Conservation (phyloP, 2,797 vertebrate species). For the Loriculus beryllinus region DNA sequence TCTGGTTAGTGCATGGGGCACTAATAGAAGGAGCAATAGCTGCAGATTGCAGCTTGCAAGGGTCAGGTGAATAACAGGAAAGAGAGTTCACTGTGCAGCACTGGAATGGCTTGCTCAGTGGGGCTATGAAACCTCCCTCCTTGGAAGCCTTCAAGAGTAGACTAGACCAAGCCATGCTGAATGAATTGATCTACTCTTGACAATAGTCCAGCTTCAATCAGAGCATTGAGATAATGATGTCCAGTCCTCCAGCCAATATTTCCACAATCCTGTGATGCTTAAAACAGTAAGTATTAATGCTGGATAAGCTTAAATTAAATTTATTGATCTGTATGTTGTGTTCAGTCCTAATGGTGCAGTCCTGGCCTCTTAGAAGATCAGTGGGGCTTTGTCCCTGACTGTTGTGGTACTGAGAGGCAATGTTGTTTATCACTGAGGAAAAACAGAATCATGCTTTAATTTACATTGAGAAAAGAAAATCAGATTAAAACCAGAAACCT, state of each 20-base stretch:
- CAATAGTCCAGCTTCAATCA: neutral
- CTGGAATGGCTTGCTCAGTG: neutral
- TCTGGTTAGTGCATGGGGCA: neutral
- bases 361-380: neutral
- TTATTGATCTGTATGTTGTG: neutral
- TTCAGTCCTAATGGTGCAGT: neutral
- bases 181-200: accelerated
- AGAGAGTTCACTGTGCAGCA: neutral
- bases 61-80: neutral
- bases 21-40: accelerated
- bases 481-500: neutral
- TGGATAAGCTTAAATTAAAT: neutral
- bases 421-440: neutral
- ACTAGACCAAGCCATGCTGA: neutral
- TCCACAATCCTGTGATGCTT: neutral
- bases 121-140: neutral
- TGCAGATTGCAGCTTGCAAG: neutral
- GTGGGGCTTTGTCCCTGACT: neutral
- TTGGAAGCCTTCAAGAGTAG: neutral
- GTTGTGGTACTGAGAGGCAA: neutral
- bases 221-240: neutral
- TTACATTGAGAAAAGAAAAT: neutral
- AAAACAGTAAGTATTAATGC: neutral
- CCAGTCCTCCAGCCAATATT: neutral
- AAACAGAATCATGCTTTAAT: neutral